phyloP scores from a whole-genome alignment of 2,888 invertebrate species.

The Lithosia quadra region DNA sequence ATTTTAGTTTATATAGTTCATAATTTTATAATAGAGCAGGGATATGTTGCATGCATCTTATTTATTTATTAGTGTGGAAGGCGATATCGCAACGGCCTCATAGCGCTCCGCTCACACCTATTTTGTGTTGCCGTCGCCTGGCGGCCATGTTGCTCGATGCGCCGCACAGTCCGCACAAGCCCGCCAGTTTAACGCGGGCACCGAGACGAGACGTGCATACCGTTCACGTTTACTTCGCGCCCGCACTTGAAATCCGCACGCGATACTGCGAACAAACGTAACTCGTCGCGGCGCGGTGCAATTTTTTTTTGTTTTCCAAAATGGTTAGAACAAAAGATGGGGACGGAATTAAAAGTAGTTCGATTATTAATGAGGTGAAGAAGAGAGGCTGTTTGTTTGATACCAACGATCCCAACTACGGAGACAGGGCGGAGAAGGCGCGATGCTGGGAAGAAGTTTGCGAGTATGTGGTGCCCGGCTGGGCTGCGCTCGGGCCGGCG shows the following conservation, averaged over 20 bases:
- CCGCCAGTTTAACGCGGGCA: slow-evolving; percentile 83
- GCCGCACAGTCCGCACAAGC: slow-evolving; percentile 61
- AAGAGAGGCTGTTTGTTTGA: slow-evolving; percentile 79
- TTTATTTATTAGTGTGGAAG: slow-evolving; percentile 80
- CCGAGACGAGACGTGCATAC: slow-evolving; percentile 71
- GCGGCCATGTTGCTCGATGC: slow-evolving; percentile 77
- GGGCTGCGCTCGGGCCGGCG: slow-evolving; percentile 72
- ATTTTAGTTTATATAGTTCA: background rate
- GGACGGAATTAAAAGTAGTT: slow-evolving; percentile 78
- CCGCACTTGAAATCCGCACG: slow-evolving; percentile 61
- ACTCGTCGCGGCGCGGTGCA: slow-evolving; percentile 30
- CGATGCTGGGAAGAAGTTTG: slow-evolving; percentile 83
- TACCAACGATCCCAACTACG: slow-evolving; percentile 77
- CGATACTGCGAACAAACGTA: slow-evolving; percentile 31
- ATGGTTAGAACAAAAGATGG: slow-evolving; percentile 80
- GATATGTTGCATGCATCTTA: slow-evolving; percentile 67
- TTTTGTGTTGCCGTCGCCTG: slow-evolving; percentile 70
- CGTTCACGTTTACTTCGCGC: slow-evolving; percentile 60
- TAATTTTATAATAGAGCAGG: slow-evolving; percentile 29
- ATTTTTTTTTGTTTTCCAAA: slow-evolving; percentile 40
- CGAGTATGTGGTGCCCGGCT: slow-evolving; percentile 79
- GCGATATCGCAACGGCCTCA: slow-evolving; percentile 72
- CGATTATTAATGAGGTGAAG: slow-evolving; percentile 78
- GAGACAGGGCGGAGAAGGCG: slow-evolving; percentile 80
- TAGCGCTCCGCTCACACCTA: slow-evolving; percentile 70